phyloP scores from a whole-genome alignment of 2,888 invertebrate genomes.

The Trilocha varians region DNA sequence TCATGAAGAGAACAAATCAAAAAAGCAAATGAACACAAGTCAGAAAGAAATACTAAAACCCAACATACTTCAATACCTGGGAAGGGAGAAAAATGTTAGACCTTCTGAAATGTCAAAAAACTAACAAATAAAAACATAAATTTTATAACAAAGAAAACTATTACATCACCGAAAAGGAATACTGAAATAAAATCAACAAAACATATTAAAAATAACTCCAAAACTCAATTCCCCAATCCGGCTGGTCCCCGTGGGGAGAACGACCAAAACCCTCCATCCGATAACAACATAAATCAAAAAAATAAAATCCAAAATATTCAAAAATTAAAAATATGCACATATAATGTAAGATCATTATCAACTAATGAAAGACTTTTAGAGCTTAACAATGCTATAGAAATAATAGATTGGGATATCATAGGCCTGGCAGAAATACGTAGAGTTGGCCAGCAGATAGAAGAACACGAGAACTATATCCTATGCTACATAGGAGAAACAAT shows the following conservation, averaged over 20 bases:
- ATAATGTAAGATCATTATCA: background rate
- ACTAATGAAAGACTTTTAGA: background rate
- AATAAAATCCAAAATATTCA: background rate
- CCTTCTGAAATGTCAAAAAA: background rate
- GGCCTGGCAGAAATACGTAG: conserved; percentile 14
- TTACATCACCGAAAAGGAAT: background rate
- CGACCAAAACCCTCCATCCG: background rate
- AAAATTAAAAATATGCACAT: background rate
- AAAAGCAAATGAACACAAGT: background rate
- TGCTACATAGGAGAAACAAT: conserved; percentile 10
- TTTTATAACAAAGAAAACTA: too few relatives aligned
- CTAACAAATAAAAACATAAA: background rate
- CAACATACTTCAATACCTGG: background rate
- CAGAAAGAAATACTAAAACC: background rate
- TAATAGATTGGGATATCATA: conserved; percentile 14
- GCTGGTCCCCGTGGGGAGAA: background rate
- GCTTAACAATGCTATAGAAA: background rate
- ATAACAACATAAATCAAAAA: background rate
- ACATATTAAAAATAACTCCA: background rate
- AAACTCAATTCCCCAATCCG: background rate
- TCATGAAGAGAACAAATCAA: background rate
- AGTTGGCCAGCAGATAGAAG: conserved; percentile 13
- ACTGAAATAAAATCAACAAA: background rate
- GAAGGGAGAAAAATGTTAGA: background rate
- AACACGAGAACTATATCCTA: conserved; percentile 15